Conservation (phyloP, 2,797 vertebrate genomes). For the Bradypodion ventrale region DNA sequence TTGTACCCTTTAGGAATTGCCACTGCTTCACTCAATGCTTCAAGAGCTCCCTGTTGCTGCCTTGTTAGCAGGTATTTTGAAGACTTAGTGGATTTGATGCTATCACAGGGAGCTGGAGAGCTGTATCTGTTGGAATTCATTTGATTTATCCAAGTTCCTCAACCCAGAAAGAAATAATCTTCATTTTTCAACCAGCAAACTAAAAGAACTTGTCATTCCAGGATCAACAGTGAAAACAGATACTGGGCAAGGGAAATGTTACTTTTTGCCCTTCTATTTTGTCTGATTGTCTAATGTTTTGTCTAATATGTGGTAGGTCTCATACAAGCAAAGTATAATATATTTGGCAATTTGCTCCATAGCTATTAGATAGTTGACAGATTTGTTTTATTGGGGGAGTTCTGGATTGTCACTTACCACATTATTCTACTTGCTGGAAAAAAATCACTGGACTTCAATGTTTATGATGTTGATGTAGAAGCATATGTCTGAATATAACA, state of each 20-base stretch:
- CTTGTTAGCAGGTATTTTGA: constrained; percentile 44
- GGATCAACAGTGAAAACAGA: constrained; percentile 40
- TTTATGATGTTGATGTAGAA: background rate
- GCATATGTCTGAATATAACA: background rate
- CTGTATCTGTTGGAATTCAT: background rate
- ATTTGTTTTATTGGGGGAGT: constrained; percentile 2
- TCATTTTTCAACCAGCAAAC: constrained; percentile 30
- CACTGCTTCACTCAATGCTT: constrained; percentile 29
- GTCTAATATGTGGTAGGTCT: constrained; percentile 48
- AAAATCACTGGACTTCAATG: background rate
- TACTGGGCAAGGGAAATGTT: constrained; percentile 59
- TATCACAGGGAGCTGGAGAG: constrained; percentile 28
- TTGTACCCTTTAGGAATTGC: constrained; percentile 16
- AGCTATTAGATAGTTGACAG: constrained; percentile 9
- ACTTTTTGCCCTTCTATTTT: constrained; percentile 51
- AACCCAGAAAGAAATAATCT: constrained; percentile 39
- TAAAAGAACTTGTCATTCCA: constrained; percentile 48
- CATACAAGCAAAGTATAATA: constrained; percentile 33
- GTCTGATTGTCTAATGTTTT: constrained; percentile 66
- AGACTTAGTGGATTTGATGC: constrained; percentile 55
- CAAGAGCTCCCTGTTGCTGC: constrained; percentile 45
- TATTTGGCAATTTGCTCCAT: background rate
- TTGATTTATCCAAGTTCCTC: constrained; percentile 1
- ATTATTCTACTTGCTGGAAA: background rate
- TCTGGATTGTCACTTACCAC: background rate